Base-by-base conservation (phyloP, 2,113 vertebrate species). In the Dicentrarchus labrax region DNA sequence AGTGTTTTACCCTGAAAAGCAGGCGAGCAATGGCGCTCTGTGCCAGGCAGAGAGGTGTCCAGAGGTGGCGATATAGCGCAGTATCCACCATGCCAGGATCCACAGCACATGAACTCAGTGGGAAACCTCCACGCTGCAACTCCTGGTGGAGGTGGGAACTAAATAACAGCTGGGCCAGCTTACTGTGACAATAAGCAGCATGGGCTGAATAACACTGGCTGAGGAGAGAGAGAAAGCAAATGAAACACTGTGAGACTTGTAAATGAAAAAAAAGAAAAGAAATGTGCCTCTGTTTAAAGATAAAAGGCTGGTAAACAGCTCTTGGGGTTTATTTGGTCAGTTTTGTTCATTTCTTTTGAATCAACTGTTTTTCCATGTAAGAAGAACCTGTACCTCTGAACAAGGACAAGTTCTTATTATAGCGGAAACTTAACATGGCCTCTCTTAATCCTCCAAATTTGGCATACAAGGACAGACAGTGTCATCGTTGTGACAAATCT, bases 21-120 rank as follows among this genome's bases (percentile, higher is more conserved):
- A 97, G 88, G 87, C 89, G 91, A 69, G 94, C 92, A 0, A 95
- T 67, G 15, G 89, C 53, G 68, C 81, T 88, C 86, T 95, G 94
- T 36, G 83, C 50, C 76, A 95, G 54, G 30, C 93, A 92, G 0
- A 94, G 84, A n/a, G 94, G 94, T 80, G 92, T 95, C 90, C 95
- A 94, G 41, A 97, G 88, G 81, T 98, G 93, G 11, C 82, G 65
- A 93, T 97, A 99, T 62, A 99, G 96, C 22, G 94, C 90, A 0
- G 97, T 98, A 84, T 97, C 84, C 80, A 98, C 97, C 90, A 98
- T 96, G 41, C 98, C 97, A 0, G 98, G 97, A 92, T 99, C 98
- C 65, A 96, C 97, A 4, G 94, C 96, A n/a, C 94, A 97, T 67
- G 94, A 96, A 4, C 94, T 97, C 86, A 98, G 96, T 7, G 93